These are phyloP conservation scores for Oenanthe oenanthe DNA, from an alignment of 2,113 vertebrate species.

Conservation along the genomic window DNA sequence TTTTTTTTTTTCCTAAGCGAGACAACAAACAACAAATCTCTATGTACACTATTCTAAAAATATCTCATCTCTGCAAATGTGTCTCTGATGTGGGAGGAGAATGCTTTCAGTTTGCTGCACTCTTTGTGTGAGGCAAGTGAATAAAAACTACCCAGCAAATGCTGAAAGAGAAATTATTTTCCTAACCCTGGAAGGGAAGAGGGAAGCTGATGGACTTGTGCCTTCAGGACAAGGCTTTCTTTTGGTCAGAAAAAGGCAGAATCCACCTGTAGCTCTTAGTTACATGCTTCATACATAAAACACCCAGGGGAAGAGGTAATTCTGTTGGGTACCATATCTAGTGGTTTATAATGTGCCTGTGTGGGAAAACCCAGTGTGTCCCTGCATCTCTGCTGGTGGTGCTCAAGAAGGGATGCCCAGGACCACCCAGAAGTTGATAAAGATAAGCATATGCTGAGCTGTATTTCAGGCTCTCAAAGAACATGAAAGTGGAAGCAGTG, in stretches of 20 bases:
- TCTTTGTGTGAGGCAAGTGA: constrained; percentile 50
- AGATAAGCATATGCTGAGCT: background rate
- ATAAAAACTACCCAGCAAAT: constrained; percentile 42
- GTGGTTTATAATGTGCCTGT: background rate
- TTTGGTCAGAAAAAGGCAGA: background rate
- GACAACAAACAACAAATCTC: constrained; percentile 71
- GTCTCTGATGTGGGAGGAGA: constrained; percentile 62
- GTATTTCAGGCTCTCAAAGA: background rate
- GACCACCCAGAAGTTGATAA: background rate
- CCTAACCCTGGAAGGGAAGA: background rate
- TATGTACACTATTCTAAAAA: constrained; percentile 68
- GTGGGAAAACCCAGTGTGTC: background rate
- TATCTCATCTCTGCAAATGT: constrained; percentile 64
- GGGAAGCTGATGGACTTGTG: background rate
- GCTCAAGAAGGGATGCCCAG: background rate
- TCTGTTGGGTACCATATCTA: background rate
- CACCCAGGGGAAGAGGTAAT: background rate
- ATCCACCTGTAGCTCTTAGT: background rate
- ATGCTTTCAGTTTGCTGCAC: constrained; percentile 50
- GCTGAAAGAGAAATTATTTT: constrained; percentile 34
- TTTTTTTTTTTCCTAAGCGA: background rate
- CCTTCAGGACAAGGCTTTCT: background rate
- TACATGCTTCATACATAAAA: background rate
- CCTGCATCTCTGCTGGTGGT: background rate
- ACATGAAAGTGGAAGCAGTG: background rate